A percentile compares a stretch with the other conserved stretches of the same genome.
These are phyloP conservation scores for Lucinisca nassula DNA, from an alignment of 2,888 invertebrate genomes.

Conservation along the genomic window DNA sequence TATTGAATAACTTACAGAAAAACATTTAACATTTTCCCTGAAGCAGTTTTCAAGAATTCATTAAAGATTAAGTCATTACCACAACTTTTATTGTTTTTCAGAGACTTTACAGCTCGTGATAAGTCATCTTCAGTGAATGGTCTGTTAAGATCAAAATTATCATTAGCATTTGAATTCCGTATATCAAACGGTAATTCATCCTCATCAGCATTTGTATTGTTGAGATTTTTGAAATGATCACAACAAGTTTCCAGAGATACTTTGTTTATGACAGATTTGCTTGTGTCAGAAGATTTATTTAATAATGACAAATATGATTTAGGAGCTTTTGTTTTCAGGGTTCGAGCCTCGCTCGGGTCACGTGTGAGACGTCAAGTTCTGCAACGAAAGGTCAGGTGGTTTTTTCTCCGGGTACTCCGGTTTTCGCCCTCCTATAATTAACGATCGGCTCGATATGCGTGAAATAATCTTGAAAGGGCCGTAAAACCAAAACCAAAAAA, in stretches of 20 bases:
- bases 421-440: too few species aligned
- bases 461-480: too few species aligned
- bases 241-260: neutral
- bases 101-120: neutral
- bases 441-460: too few species aligned
- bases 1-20: neutral
- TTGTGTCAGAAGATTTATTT: neutral
- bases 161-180: neutral
- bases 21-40: neutral
- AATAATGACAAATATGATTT: constrained; percentile 4
- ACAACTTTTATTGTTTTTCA: neutral
- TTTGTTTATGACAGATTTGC: neutral
- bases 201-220: neutral
- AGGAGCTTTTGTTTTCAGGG: too few species aligned
- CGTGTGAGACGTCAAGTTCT: too few species aligned
- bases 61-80: neutral
- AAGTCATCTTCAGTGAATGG: neutral
- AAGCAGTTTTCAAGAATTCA: neutral
- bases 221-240: constrained; percentile 4
- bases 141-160: neutral
- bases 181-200: neutral
- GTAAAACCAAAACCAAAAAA: too few species aligned
- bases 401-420: too few species aligned
- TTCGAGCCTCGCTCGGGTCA: too few species aligned
- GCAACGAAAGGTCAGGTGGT: too few species aligned